Conservation (phyloP, 2,113 vertebrate species). For the Sterrhoptilus dennistouni region DNA sequence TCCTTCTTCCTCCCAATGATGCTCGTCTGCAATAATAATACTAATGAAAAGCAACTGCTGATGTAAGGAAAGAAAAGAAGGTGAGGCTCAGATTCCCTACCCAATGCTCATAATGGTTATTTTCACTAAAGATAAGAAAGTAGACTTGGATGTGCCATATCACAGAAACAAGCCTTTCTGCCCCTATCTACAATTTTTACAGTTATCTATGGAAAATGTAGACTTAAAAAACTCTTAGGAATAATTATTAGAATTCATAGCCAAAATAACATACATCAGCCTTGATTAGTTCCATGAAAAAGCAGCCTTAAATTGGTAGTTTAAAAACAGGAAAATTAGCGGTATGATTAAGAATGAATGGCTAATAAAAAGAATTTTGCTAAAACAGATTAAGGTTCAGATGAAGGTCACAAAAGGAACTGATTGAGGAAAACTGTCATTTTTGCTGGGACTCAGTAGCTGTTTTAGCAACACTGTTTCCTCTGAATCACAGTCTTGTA, state of each 20-base stretch:
- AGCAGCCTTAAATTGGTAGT: slow-evolving; percentile 44
- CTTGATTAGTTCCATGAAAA: slow-evolving; percentile 51
- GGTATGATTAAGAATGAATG: slow-evolving; percentile 59
- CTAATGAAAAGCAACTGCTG: slow-evolving; percentile 13
- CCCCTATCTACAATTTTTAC: neutral
- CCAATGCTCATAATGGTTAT: neutral
- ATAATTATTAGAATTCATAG: slow-evolving; percentile 55
- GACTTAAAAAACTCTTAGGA: slow-evolving; percentile 45
- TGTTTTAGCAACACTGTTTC: slow-evolving; percentile 58
- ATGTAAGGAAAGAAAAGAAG: slow-evolving; percentile 24
- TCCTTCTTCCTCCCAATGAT: neutral
- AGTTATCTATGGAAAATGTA: neutral
- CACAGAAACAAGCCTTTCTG: slow-evolving; percentile 2
- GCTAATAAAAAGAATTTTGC: slow-evolving; percentile 77
- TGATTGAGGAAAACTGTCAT: slow-evolving; percentile 73
- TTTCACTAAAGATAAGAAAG: slow-evolving; percentile 29
- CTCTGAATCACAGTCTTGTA: slow-evolving; percentile 69
- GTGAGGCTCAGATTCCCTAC: neutral
- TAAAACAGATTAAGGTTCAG: slow-evolving; percentile 80
- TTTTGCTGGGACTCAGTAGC: slow-evolving; percentile 56
- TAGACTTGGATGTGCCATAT: neutral
- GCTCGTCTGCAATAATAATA: neutral
- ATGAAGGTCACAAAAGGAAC: slow-evolving; percentile 77
- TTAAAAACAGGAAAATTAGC: slow-evolving; percentile 75
- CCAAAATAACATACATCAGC: slow-evolving; percentile 50